These are phyloP conservation scores for Aelia acuminata DNA, from an alignment of 2,888 invertebrate species.

Conservation along the genomic window DNA sequence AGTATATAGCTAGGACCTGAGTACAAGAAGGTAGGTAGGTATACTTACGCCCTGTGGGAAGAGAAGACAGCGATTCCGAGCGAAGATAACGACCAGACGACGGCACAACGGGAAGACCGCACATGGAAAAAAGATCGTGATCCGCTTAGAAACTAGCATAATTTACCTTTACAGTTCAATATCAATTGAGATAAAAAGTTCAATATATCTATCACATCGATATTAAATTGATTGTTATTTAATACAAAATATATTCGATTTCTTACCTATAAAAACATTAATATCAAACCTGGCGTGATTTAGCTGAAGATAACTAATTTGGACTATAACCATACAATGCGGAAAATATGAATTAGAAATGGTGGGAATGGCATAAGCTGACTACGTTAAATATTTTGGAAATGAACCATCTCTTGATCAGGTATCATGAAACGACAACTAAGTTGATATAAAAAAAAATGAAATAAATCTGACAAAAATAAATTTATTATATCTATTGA, in stretches of 20 bases:
- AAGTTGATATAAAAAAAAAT: no score
- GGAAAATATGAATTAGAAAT: no score
- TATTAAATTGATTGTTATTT: background rate
- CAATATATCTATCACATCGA: background rate
- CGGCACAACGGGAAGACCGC: conserved; percentile 51
- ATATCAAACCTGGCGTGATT: no score
- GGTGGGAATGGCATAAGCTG: no score
- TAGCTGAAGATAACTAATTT: no score
- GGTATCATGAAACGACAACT: no score
- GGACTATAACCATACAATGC: no score
- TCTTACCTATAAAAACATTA: no score
- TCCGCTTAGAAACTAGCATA: conserved; percentile 39
- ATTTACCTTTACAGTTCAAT: background rate
- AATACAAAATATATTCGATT: background rate
- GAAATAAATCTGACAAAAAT: no score
- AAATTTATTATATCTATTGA: no score
- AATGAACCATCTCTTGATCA: no score
- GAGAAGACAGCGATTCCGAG: conserved; percentile 58
- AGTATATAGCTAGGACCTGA: background rate
- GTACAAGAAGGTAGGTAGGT: conserved; percentile 31
- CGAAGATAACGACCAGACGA: conserved; percentile 49
- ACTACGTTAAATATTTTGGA: no score
- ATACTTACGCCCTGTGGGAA: conserved; percentile 61
- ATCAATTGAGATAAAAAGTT: background rate
- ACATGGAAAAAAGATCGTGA: conserved; percentile 55